Base-by-base conservation (phyloP, 2,113 vertebrate genomes). In the Corvus moneduloides region DNA sequence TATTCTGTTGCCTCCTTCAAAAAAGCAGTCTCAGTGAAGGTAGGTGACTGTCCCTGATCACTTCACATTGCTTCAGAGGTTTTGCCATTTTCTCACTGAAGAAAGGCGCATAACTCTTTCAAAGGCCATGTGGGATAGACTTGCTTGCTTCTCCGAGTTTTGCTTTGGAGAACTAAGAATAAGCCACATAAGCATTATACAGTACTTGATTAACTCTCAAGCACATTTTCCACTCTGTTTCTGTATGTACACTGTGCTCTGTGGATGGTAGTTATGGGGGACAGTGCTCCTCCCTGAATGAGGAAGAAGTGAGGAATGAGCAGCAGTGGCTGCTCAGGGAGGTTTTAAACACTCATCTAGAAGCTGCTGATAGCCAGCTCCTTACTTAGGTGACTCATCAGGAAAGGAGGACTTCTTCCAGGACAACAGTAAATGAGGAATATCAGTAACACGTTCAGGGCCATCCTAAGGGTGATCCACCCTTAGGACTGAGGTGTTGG, bases 391-490 rank as follows among this genome's bases (percentile, higher is more conserved):
- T 39, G 19, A 41, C 51, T 73, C 35, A 69, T 8, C 39, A 30
- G 32, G 12, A 74, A 90, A 73, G 30, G 0, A 73, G 3, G 17
- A 11, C 35, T 72, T 72, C 27, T 59, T 73, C n/a, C 44, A 61
- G 15, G 13, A 28, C 16, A 41, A 41, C 5, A 32, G 26, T 17
- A 72, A 80, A 51, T 32, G 17, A 6, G 6, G 12, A 12, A 19
- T 39, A 67, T 35, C 32, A 20, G 6, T 39, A 67, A 46, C 9
- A 14, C 0, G 0, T 52, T 51, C 68, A 55, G 14, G 32, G n/a
- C 7, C 46, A 54, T 49, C 73, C 56, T 54, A 52, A 37, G 23
- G 23, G 15, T 64, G 19, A 69, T 33, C 13, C 37, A 68, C 21
- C 24, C 35, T 12, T 13, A 80, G 46, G 16, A 30, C 23, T 18